A percentile compares a stretch with the other conserved stretches of the same genome.
Conservation (phyloP, 2,888 invertebrate species). For the Erannis defoliaria region DNA sequence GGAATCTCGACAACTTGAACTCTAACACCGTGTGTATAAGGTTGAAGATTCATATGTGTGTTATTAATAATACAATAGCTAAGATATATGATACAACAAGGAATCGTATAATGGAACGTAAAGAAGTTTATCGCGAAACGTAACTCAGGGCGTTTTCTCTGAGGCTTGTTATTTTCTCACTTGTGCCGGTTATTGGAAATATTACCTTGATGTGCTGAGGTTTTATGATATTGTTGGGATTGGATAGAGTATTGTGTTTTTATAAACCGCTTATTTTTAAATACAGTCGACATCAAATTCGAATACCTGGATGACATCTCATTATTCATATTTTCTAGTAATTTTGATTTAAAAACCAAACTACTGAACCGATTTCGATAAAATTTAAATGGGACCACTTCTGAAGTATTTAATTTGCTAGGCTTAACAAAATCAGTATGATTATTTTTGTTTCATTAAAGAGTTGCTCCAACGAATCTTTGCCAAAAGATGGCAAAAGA, state of each 20-base stretch:
- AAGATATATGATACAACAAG: constrained; percentile 40
- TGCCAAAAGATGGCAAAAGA: too few species aligned
- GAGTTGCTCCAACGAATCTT: too few species aligned
- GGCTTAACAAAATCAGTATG: too few species aligned
- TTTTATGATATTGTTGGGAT: constrained; percentile 16
- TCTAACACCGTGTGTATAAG: constrained; percentile 24
- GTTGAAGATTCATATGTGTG: constrained; percentile 26
- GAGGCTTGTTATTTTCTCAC: constrained; percentile 31
- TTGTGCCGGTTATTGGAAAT: constrained; percentile 31
- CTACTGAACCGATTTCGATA: too few species aligned
- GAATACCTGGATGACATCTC: too few species aligned
- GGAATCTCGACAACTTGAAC: constrained; percentile 20
- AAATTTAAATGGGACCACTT: too few species aligned
- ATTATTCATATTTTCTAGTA: too few species aligned
- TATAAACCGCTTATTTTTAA: too few species aligned
- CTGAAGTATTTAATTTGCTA: too few species aligned
- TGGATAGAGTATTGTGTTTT: background rate
- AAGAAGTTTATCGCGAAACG: constrained; percentile 49
- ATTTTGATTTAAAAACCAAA: too few species aligned
- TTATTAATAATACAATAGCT: constrained; percentile 39
- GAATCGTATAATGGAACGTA: constrained; percentile 49
- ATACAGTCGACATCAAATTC: too few species aligned
- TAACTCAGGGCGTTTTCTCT: constrained; percentile 40
- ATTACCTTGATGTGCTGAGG: constrained; percentile 19
- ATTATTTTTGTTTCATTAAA: too few species aligned